These are phyloP conservation scores for Apodemus speciosus DNA, from an alignment of 2,113 vertebrate species.

Conservation along the genomic window DNA sequence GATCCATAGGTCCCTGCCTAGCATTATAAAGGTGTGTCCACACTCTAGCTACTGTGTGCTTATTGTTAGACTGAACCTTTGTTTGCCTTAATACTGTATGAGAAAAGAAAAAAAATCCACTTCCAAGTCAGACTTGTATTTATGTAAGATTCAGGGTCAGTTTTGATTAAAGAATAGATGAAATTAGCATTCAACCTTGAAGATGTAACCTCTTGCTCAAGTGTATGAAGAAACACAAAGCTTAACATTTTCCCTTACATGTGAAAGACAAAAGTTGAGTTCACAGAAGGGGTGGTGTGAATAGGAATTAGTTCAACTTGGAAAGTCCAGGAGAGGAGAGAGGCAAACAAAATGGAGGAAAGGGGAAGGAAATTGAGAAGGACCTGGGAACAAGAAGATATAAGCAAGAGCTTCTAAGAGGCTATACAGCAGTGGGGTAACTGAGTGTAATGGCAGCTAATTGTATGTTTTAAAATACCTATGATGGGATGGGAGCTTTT, in stretches of 20 bases:
- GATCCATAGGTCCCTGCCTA: neutral
- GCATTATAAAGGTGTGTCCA: neutral
- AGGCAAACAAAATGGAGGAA: no score
- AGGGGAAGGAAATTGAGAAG: neutral
- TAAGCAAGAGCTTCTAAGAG: neutral
- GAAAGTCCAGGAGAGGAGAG: neutral
- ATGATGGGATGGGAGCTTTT: neutral
- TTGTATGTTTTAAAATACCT: neutral
- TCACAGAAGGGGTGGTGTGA: neutral
- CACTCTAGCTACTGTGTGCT: neutral
- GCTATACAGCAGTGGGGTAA: neutral
- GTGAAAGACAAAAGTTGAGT: neutral
- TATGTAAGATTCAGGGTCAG: neutral
- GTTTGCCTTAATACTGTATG: neutral
- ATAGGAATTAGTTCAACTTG: neutral
- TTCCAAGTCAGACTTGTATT: neutral
- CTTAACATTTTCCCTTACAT: neutral
- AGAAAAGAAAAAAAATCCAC: neutral
- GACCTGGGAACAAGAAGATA: neutral
- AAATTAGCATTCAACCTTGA: neutral
- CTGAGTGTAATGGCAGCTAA: neutral
- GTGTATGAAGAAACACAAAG: neutral
- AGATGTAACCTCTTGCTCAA: neutral
- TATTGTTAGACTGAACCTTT: neutral
- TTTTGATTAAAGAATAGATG: constrained; percentile 1